A percentile compares a stretch with the other conserved stretches of the same genome.
Evolutionary conservation across 30 jellyfish, hydroid and myxozoan species (phyloP).

Genomic region (Sanderia malayensis): DNA sequence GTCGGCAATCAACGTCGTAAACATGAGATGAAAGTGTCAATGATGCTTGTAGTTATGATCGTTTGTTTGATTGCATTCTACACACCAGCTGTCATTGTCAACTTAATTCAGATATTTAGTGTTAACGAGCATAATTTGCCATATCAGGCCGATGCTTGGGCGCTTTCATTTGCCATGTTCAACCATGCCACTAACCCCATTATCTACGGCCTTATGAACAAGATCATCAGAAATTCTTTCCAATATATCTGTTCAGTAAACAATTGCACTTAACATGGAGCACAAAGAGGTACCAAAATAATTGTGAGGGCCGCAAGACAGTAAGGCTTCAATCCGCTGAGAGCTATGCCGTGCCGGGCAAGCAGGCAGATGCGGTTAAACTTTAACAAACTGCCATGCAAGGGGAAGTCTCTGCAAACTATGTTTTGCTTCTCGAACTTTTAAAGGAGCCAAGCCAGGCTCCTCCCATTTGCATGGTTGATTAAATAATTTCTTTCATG

Average conservation of each 20-base stretch:
- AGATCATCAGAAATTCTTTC: constrained; percentile 37
- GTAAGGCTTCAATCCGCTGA: too few species aligned
- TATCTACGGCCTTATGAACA: constrained; percentile 54
- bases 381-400: too few species aligned
- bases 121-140: constrained; percentile 35
- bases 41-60: constrained; percentile 44
- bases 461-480: too few species aligned
- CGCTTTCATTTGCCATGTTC: constrained; percentile 49
- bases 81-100: constrained; percentile 36
- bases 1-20: constrained; percentile 12
- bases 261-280: constrained; percentile 7
- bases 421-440: too few species aligned
- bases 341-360: too few species aligned
- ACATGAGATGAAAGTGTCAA: constrained; percentile 30
- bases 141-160: constrained; percentile 28
- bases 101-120: constrained; percentile 34
- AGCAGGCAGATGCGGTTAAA: too few species aligned
- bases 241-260: constrained; percentile 17
- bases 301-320: too few species aligned
- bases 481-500: too few species aligned
- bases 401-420: too few species aligned
- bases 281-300: too few species aligned
- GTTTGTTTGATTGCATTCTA: constrained; percentile 28
- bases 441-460: too few species aligned
- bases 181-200: constrained; percentile 64